These are phyloP conservation scores for Passerina amoena DNA, from an alignment of 2,113 vertebrate genomes.

Conservation along the genomic window DNA sequence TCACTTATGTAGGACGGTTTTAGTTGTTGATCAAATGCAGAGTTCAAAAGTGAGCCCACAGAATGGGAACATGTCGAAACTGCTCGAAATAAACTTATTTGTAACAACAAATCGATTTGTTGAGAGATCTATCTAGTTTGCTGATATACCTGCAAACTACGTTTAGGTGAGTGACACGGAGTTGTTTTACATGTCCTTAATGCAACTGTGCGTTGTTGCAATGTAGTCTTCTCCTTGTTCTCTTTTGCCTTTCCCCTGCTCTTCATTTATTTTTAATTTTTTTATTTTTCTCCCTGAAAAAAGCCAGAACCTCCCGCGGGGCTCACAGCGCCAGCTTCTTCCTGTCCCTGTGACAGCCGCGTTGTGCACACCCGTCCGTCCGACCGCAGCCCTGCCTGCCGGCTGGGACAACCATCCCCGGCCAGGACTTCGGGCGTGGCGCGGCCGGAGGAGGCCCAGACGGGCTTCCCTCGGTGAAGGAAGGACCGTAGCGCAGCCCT, in stretches of 20 bases:
- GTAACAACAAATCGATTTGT: rapidly evolving
- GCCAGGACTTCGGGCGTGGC: background rate
- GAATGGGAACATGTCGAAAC: rapidly evolving
- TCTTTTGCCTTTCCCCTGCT: rapidly evolving
- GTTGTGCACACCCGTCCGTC: too few relatives aligned
- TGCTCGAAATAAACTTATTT: background rate
- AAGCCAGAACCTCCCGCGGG: background rate
- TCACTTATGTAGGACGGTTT: background rate
- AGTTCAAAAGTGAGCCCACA: background rate
- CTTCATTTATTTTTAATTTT: too few relatives aligned
- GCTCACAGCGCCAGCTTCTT: background rate
- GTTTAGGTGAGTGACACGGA: rapidly evolving
- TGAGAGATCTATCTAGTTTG: background rate
- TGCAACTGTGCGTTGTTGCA: rapidly evolving
- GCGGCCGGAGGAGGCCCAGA: too few relatives aligned
- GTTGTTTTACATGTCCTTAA: background rate
- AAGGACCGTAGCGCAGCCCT: too few relatives aligned
- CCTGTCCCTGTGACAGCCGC: background rate
- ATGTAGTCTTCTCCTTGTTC: background rate
- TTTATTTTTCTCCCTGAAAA: rapidly evolving
- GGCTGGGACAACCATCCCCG: too few relatives aligned
- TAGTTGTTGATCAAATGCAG: too few relatives aligned
- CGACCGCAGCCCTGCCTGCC: background rate
- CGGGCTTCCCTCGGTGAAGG: rapidly evolving
- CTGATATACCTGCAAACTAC: rapidly evolving